Conservation (phyloP, 2,888 invertebrate species). For the Augochlorella aurata region DNA sequence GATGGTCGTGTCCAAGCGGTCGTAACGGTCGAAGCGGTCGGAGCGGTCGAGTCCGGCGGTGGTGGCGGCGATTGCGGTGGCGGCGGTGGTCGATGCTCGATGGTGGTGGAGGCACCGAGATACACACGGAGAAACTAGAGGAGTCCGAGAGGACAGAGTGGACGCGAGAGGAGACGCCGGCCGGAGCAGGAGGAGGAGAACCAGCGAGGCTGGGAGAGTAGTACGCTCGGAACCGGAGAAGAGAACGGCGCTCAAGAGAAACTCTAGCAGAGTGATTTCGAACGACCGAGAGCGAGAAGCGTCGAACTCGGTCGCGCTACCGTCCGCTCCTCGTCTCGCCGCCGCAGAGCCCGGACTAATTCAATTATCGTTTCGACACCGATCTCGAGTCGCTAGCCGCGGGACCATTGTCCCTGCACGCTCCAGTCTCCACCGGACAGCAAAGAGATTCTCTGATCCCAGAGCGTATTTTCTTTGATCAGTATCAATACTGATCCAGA, state of each 20-base stretch:
- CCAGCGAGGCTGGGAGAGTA: conserved; percentile 30
- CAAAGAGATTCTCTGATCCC: not conserved
- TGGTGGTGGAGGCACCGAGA: not conserved
- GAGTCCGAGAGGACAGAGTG: conserved; percentile 14
- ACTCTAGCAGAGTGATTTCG: conserved; percentile 23
- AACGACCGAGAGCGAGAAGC: conserved; percentile 34
- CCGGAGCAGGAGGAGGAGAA: conserved; percentile 5
- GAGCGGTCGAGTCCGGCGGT: not conserved
- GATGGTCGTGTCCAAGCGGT: conserved; percentile 36
- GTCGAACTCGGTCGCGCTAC: conserved; percentile 12
- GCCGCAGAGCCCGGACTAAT: conserved; percentile 8
- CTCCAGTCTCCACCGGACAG: not conserved
- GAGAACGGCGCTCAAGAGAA: conserved; percentile 28
- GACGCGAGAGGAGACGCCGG: not conserved
- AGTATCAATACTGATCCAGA: too few relatives aligned
- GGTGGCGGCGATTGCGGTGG: not conserved
- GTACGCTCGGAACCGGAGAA: conserved; percentile 19
- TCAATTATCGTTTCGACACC: conserved; percentile 31
- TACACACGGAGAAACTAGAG: conserved; percentile 5
- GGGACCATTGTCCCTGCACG: not conserved
- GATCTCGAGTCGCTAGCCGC: not conserved
- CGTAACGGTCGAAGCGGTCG: conserved; percentile 27
- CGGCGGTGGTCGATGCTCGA: not conserved
- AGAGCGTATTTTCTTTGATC: not conserved
- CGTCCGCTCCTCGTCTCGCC: not conserved